A percentile compares a stretch with the other conserved stretches of the same genome.
Evolutionary conservation across 2,797 vertebrate genomes (phyloP).

Genomic region (Peromyscus nudipes): DNA sequence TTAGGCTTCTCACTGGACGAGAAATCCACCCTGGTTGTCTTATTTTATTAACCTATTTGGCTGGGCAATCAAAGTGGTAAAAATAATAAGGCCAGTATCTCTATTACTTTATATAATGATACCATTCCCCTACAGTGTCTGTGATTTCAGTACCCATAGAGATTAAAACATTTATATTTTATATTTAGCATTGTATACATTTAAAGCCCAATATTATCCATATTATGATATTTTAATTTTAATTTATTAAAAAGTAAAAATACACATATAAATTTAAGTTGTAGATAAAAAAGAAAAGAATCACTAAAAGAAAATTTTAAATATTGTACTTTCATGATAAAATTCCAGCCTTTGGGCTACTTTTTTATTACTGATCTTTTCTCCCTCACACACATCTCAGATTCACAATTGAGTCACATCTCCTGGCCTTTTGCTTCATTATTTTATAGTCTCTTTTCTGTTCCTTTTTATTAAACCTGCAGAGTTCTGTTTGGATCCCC

Average conservation of each 20-base stretch:
- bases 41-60: constrained; percentile 81
- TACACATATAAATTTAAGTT: not conserved
- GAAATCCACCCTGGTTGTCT: constrained; percentile 47
- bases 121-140: constrained; percentile 71
- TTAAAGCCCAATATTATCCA: constrained; percentile 55
- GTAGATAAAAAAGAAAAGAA: not conserved
- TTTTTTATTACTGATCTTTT: constrained; percentile 46
- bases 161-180: constrained; percentile 78
- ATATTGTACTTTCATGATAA: constrained; percentile 18
- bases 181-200: constrained; percentile 45
- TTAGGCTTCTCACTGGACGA: constrained; percentile 57
- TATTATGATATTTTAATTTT: constrained; percentile 2
- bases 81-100: constrained; percentile 77
- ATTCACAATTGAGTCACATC: constrained; percentile 67
- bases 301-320: not conserved
- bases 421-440: constrained; percentile 75
- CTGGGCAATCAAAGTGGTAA: constrained; percentile 73
- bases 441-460: constrained; percentile 72
- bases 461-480: constrained; percentile 75
- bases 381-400: not conserved
- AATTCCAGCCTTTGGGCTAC: not conserved
- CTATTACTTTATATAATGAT: constrained; percentile 76
- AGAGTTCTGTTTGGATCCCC: constrained; percentile 63
- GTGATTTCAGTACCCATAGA: constrained; percentile 74
- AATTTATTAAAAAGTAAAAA: constrained; percentile 39